Evolutionary conservation across 2,888 invertebrate genomes (phyloP).

Genomic region (Teinopalpus imperialis): DNA sequence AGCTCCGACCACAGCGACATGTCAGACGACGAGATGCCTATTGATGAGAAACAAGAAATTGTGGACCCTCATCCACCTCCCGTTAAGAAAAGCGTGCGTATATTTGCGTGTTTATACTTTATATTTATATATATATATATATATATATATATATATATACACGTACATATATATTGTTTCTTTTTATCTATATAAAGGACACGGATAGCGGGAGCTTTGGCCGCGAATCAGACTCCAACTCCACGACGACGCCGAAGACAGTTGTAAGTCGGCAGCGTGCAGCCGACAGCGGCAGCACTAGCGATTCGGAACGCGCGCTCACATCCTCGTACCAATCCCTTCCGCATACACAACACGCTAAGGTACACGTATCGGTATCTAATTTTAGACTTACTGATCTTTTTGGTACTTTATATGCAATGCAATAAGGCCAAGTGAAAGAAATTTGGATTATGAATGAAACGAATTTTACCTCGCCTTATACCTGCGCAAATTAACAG

Average conservation of each 20-base stretch:
- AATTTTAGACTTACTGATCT: too few relatives aligned
- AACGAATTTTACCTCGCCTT: too few relatives aligned
- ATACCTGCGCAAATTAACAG: too few relatives aligned
- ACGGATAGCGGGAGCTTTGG: conserved; percentile 84
- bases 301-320: conserved; percentile 82
- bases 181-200: conserved; percentile 49
- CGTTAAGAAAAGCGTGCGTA: conserved; percentile 70
- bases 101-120: too few relatives aligned
- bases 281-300: conserved; percentile 50
- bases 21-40: conserved; percentile 66
- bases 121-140: neutral
- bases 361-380: too few relatives aligned
- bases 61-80: conserved; percentile 42
- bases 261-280: conserved; percentile 83
- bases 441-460: too few relatives aligned
- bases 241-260: conserved; percentile 88
- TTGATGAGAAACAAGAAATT: conserved; percentile 36
- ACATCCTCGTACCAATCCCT: conserved; percentile 64
- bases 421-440: too few relatives aligned
- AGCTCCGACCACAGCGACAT: conserved; percentile 77
- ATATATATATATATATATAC: neutral
- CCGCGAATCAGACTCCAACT: conserved; percentile 89
- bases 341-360: conserved; percentile 1
- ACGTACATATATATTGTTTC: neutral
- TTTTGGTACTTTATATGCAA: too few relatives aligned